These are phyloP conservation scores for Euglossa dilemma DNA, from an alignment of 1,140 invertebrate species.

Conservation along the genomic window DNA sequence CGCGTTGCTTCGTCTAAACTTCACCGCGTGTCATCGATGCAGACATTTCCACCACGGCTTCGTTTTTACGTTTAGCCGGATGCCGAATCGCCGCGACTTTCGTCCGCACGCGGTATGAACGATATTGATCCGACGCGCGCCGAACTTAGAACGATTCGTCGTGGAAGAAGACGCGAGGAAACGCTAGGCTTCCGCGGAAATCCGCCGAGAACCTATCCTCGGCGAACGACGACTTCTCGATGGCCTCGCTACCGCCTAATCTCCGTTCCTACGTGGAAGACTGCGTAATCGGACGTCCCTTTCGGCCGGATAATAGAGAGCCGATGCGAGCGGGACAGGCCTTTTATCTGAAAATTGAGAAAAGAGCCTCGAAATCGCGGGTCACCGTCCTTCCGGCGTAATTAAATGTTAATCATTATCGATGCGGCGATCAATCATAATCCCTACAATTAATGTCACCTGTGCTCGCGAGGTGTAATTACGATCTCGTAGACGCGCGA, in stretches of 20 bases:
- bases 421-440: conserved; percentile 60
- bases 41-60: background rate
- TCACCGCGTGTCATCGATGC: background rate
- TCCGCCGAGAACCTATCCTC: too few relatives aligned
- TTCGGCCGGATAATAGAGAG: background rate
- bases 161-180: too few relatives aligned
- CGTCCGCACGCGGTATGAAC: background rate
- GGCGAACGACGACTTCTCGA: too few relatives aligned
- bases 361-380: conserved; percentile 41
- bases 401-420: conserved; percentile 65
- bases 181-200: too few relatives aligned
- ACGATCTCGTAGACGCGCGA: conserved; percentile 19
- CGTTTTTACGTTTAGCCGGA: background rate
- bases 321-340: background rate
- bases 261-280: conserved; percentile 5
- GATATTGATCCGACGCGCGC: background rate
- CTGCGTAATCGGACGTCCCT: conserved; percentile 14
- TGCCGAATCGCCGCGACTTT: background rate
- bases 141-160: too few relatives aligned
- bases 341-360: conserved; percentile 46
- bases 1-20: background rate
- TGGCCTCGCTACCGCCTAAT: background rate
- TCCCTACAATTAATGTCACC: conserved; percentile 61
- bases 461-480: conserved; percentile 48
- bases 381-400: conserved; percentile 36